Base-by-base conservation (phyloP, 92 coral and sea anemone genomes). In the Scolanthus callimorphus region DNA sequence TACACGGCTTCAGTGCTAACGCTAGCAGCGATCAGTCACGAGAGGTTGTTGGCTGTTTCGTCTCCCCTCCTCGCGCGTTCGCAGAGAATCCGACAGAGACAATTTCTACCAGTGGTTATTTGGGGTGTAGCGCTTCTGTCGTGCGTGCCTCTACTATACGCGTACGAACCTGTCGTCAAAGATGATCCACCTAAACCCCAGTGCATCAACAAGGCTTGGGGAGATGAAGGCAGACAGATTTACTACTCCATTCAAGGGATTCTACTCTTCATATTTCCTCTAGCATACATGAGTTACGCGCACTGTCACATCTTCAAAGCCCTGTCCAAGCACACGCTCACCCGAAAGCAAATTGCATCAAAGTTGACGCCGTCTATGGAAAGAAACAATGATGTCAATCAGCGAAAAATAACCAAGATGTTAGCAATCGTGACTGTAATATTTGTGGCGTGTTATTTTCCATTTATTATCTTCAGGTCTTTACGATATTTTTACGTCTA, bases 191-290 rank as follows among this genome's bases (percentile, higher is more conserved):
- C 60, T 17, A 60, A 57, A 19, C 34, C 63, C 2, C 55, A 79
- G 28, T 91, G 97, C 48, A 79, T 78, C 31, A 91, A 91, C 65
- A 70, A 61, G 17, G 57, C 76, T 31, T 88, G 89, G 84, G 82
- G 86, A 20, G 89, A 79, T 51, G 17, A 27, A 2, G 85, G 86
- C 3, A 71, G 97, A 28, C 97, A 88, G 57, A 69, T 77, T 9
- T 91, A 91, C 52, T 91, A 91, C 52, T 65, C 90, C 2, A 25
- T 88, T 3, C 97, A 91, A 61, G 97, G 89, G 4, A 66, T 70
- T 2, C 17, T 77, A 0, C 61, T 91, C 0, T 91, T 91, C 57
- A 61, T 91, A 8, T 39, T 72, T 0, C 96, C 97, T 0, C 28
- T 88, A 1, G 45, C 51, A 0, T 67, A 79, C 51, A 87, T 91